A percentile compares a stretch with the other conserved stretches of the same genome.
Evolutionary conservation across 2,113 vertebrate species (phyloP).

Genomic region (Neolamprologus modestus): DNA sequence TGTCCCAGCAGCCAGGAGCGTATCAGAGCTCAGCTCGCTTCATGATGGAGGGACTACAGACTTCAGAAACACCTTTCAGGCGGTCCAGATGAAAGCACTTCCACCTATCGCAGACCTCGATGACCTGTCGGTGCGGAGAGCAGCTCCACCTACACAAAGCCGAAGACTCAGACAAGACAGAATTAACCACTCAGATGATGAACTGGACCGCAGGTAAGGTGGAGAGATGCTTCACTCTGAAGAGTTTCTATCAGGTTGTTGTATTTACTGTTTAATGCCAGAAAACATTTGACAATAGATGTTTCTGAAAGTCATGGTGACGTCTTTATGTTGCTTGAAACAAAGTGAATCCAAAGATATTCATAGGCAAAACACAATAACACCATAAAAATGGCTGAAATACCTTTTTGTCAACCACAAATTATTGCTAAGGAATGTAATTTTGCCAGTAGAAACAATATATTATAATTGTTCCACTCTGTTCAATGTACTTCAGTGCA

Average conservation of each 20-base stretch:
- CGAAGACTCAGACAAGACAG: constrained; percentile 69
- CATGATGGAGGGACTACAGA: constrained; percentile 81
- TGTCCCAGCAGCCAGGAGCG: constrained; percentile 78
- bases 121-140: constrained; percentile 70
- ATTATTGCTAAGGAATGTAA: neutral
- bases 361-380: neutral
- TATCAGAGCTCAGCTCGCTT: constrained; percentile 94
- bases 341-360: neutral
- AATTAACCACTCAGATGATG: constrained; percentile 55
- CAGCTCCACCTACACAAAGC: constrained; percentile 55
- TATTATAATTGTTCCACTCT: neutral
- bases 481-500: neutral
- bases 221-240: neutral
- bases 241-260: neutral
- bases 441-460: neutral
- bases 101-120: constrained; percentile 78
- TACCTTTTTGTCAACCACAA: neutral
- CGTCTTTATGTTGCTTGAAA: neutral
- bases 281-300: neutral
- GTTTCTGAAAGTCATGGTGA: neutral
- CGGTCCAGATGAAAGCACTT: constrained; percentile 81
- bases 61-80: constrained; percentile 85
- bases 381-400: neutral
- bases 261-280: neutral
- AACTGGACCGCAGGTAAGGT: constrained; percentile 37